phyloP scores from a whole-genome alignment of 2,888 invertebrate genomes.

The Argyresthia goedartella region DNA sequence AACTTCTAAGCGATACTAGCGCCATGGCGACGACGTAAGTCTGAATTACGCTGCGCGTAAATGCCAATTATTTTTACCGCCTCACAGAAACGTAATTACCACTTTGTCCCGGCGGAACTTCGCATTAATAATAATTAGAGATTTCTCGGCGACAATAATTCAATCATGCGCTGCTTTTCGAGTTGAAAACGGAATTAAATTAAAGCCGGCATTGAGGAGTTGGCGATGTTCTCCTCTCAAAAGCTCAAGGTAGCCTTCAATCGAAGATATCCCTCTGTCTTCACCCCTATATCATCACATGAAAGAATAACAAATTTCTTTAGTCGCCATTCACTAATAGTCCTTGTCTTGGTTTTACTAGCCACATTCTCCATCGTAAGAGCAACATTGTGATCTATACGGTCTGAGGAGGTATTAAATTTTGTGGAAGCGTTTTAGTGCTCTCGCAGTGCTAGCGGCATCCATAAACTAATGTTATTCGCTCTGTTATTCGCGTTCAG shows the following conservation, averaged over 20 bases:
- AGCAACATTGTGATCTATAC: conserved; percentile 19
- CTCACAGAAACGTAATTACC: conserved; percentile 13
- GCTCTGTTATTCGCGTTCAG: conserved; percentile 43
- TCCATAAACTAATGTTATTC: conserved; percentile 62
- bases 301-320: too few species aligned
- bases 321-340: background rate
- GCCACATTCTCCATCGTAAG: conserved; percentile 1
- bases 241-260: background rate
- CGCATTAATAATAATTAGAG: conserved; percentile 29
- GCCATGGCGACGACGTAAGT: background rate
- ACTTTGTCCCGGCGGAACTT: conserved; percentile 11
- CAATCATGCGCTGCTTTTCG: conserved; percentile 25
- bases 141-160: conserved; percentile 37
- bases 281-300: too few species aligned
- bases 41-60: conserved; percentile 7
- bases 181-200: conserved; percentile 26
- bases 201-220: conserved; percentile 10
- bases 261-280: too few species aligned
- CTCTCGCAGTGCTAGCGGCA: conserved; percentile 24
- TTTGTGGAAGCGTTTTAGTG: conserved; percentile 36
- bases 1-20: background rate
- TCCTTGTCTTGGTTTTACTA: background rate
- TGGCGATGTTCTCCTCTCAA: background rate
- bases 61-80: conserved; percentile 16
- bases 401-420: conserved; percentile 29